phyloP scores from a whole-genome alignment of 2,888 invertebrate genomes.

The Drosophila colorata region DNA sequence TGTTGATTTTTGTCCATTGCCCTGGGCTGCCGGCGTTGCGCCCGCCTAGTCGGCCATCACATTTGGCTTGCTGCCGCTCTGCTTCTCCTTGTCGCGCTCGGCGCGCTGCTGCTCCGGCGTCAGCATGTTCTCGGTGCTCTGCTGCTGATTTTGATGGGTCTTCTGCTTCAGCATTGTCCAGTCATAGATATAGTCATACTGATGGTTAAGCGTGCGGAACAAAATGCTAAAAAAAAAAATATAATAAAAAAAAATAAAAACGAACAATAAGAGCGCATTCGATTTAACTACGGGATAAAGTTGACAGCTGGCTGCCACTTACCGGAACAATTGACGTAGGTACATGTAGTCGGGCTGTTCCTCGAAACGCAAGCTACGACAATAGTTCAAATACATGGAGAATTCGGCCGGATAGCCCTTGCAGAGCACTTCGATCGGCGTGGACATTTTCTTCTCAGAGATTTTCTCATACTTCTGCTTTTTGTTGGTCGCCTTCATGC shows the following conservation, averaged over 20 bases:
- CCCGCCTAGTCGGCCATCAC: constrained; percentile 71
- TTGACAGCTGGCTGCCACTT: constrained; percentile 19
- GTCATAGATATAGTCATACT: constrained; percentile 99
- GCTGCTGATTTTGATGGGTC: constrained; percentile 84
- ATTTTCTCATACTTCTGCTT: constrained; percentile 99
- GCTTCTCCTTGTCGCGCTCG: constrained; percentile 83
- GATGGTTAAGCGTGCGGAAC: constrained; percentile 99
- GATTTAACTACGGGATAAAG: not conserved
- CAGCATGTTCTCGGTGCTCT: constrained; percentile 74
- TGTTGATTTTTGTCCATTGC: not conserved
- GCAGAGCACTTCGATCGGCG: constrained; percentile 98
- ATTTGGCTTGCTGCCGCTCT: constrained; percentile 61
- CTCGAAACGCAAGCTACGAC: constrained; percentile 98
- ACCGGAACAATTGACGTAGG: constrained; percentile 92
- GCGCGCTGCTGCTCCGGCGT: constrained; percentile 79
- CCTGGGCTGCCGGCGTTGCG: not conserved
- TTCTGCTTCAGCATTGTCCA: constrained; percentile 99
- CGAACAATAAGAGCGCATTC: not conserved
- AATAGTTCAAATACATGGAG: constrained; percentile 99
- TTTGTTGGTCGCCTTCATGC: constrained; percentile 98
- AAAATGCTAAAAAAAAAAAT: constrained; percentile 94
- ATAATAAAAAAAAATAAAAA: constrained; percentile 87
- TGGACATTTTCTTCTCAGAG: constrained; percentile 99
- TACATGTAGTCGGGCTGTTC: constrained; percentile 99
- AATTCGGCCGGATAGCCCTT: constrained; percentile 99